These are phyloP conservation scores for Leptinotarsa undecemlineata DNA, from an alignment of 1,140 invertebrate genomes.

Conservation along the genomic window DNA sequence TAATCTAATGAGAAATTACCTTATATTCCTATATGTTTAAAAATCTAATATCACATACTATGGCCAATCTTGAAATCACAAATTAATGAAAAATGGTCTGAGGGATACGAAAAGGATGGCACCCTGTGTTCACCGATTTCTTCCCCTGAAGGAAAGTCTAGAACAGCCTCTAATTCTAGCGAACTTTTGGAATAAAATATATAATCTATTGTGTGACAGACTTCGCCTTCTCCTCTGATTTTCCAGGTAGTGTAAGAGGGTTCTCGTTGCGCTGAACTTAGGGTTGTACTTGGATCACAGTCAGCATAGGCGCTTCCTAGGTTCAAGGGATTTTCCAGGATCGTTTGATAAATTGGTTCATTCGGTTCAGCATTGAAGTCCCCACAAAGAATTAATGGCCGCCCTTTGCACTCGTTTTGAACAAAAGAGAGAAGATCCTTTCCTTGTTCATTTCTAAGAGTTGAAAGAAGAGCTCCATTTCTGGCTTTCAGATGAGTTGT, in stretches of 20 bases:
- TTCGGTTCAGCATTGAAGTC: conserved; percentile 80
- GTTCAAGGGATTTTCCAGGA: conserved; percentile 57
- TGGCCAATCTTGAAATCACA: conserved; percentile 63
- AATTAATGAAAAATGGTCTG: conserved; percentile 79
- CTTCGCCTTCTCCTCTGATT: conserved; percentile 71
- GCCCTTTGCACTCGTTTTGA: conserved; percentile 56
- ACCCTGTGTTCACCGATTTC: conserved; percentile 70
- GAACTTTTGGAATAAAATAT: conserved; percentile 69
- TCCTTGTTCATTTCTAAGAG: conserved; percentile 75
- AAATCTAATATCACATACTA: conserved; percentile 16
- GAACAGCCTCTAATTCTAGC: conserved; percentile 63
- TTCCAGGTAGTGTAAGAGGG: conserved; percentile 82
- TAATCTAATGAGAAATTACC: background rate
- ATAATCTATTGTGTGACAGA: conserved; percentile 79
- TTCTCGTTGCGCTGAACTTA: conserved; percentile 59
- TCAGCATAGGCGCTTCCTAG: conserved; percentile 60
- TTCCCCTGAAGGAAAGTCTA: conserved; percentile 68
- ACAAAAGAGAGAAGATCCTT: conserved; percentile 71
- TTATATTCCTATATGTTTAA: background rate
- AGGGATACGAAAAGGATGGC: conserved; percentile 73
- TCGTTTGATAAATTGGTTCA: conserved; percentile 71
- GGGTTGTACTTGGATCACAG: conserved; percentile 37
- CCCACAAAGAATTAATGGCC: conserved; percentile 71
- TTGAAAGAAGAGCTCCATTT: conserved; percentile 69
- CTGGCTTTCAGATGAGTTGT: conserved; percentile 81